Base-by-base conservation (phyloP, 2,113 vertebrate species). In the Trogon melanurus region DNA sequence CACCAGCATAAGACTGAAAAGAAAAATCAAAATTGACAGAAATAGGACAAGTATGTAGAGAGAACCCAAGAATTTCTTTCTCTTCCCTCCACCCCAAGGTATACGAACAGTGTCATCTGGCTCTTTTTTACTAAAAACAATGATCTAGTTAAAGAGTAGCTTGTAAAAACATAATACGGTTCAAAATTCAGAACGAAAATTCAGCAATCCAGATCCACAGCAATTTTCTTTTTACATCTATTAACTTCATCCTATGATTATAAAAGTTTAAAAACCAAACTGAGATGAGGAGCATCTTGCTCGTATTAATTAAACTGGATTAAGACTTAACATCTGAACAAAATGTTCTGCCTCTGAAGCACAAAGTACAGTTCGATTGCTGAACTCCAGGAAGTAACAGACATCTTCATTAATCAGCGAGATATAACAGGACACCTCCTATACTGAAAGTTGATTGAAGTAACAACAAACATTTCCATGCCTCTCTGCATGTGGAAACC, bases 1-100 rank as follows among this genome's bases (percentile, higher is more conserved):
- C 96, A 97, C 94, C 80, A 96, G 95, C 93, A 58, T 65, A 96
- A 92, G 67, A 93, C 76, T 90, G 91, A 69, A 79, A 93, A 93
- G 89, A 97, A 97, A 96, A 95, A 98, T 97, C 91, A 96, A 96
- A 96, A 95, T 96, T 97, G 97, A 97, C 97, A 97, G 95, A 97
- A 97, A 97, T 96, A 97, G 97, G 97, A 94, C 97, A 96, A 95
- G 90, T 80, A 92, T 88, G 72, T 73, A 96, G 89, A 73, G 29
- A 73, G 82, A 94, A 94, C 20, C 50, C 84, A 87, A 96, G 90
- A 97, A 88, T 95, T 85, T 93, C 23, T 64, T 91, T 58, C 36
- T 79, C 57, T 89, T 95, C 64, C 30, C 20, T 87, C 61, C 23
- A 96, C 75, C 71, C 44, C 87, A 86, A 93, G 85, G 85, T 94